phyloP scores from a whole-genome alignment of 1,140 invertebrate genomes.

The Goniozus legneri region DNA sequence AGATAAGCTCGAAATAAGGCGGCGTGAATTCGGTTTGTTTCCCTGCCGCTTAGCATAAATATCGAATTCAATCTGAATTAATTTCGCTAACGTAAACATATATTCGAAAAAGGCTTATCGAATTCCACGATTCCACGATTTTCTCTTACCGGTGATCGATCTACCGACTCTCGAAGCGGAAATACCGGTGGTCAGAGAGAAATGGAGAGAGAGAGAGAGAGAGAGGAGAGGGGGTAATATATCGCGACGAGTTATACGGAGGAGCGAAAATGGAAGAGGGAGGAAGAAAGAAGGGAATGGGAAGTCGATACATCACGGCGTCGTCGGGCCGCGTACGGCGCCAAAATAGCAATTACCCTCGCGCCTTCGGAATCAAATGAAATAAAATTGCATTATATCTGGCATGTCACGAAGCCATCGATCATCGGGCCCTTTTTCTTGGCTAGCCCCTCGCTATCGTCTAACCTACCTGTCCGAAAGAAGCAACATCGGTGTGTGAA shows the following conservation, averaged over 20 bases:
- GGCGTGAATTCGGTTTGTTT: no score
- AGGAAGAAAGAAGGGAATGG: slow-evolving; percentile 5
- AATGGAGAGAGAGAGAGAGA: neutral
- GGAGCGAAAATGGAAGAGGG: neutral
- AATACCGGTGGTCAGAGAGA: neutral
- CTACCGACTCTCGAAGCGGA: slow-evolving; percentile 20
- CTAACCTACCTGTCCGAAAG: no score
- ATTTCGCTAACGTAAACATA: no score
- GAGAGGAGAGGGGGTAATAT: slow-evolving; percentile 27
- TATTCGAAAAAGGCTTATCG: no score
- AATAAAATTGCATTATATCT: slow-evolving; percentile 56
- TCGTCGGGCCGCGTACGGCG: slow-evolving; percentile 37
- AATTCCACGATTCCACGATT: slow-evolving; percentile 14
- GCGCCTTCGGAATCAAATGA: slow-evolving; percentile 54
- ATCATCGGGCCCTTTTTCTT: no score
- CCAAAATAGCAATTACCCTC: slow-evolving; percentile 54
- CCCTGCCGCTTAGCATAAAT: no score
- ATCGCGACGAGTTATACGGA: slow-evolving; percentile 24
- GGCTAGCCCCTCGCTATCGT: no score
- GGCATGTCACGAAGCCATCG: slow-evolving; percentile 51
- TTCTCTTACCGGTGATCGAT: slow-evolving; percentile 20
- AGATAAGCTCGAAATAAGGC: no score
- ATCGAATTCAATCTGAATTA: no score
- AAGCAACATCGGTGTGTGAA: no score
- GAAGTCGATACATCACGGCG: slow-evolving; percentile 49